Percentiles rank a stretch among this genome's conserved stretches.
phyloP scores from a whole-genome alignment of 1,140 invertebrate genomes.

The Chironomus tepperi region DNA sequence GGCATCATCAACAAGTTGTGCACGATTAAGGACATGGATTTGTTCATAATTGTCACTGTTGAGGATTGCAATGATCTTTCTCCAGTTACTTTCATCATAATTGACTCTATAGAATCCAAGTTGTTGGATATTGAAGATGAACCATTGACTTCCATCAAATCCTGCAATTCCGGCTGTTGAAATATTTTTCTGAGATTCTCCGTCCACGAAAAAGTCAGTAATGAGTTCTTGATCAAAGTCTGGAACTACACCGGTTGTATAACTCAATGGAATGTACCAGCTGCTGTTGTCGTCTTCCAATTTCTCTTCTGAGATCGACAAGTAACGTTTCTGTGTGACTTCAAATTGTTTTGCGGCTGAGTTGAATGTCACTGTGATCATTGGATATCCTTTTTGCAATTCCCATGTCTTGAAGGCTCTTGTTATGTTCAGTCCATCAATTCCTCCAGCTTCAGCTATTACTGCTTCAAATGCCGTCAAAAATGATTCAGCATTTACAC shows the following conservation, averaged over 20 bases:
- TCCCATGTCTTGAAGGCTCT: constrained; percentile 77
- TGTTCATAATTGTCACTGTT: constrained; percentile 34
- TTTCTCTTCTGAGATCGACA: constrained; percentile 25
- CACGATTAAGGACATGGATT: constrained; percentile 61
- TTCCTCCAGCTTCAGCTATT: constrained; percentile 30
- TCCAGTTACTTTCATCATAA: constrained; percentile 48
- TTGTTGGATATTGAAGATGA: constrained; percentile 42
- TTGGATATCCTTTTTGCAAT: constrained; percentile 80
- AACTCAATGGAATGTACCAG: constrained; percentile 42
- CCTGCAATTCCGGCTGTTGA: constrained; percentile 27
- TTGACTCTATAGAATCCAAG: constrained; percentile 54
- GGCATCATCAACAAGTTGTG: constrained; percentile 67
- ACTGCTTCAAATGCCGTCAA: constrained; percentile 52
- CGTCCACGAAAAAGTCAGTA: constrained; percentile 31
- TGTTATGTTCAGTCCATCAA: constrained; percentile 30
- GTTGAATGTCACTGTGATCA: constrained; percentile 49
- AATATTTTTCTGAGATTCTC: not conserved
- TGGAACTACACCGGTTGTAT: constrained; percentile 29
- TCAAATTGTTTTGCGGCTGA: not conserved
- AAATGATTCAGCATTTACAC: constrained; percentile 56
- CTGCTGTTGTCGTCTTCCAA: constrained; percentile 25
- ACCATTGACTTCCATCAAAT: constrained; percentile 33
- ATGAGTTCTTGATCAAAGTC: constrained; percentile 32
- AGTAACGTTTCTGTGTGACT: not conserved
- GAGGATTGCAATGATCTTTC: constrained; percentile 40